Base-by-base conservation (phyloP, 2,797 vertebrate genomes). In the Pterois miles region DNA sequence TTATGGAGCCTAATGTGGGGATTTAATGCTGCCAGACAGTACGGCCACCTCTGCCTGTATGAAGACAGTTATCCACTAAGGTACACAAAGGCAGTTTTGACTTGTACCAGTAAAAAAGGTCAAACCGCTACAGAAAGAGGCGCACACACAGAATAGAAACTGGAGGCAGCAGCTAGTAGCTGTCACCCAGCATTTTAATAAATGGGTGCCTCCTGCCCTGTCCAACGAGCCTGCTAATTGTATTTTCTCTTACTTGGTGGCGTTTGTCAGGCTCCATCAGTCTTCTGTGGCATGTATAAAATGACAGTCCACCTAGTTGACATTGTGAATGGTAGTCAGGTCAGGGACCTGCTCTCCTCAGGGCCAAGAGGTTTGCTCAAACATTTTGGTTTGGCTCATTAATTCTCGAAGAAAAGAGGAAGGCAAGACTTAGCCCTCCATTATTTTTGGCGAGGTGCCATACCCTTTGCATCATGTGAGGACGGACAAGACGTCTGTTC, bases 211-310 rank as follows among this genome's bases (percentile, higher is more conserved):
- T 85, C 71, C 77, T 92, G 91, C 88, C 91, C 90, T 90, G 87
- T 94, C 93, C 93, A 95, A 91, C 91, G 90, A 93, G 91, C 92
- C 93, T 78, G 76, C 93, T 95, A 96, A 96, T 96, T 95, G 94
- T 94, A 93, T 95, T 94, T 94, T 95, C 88, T 95, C 92, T 92
- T 91, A 94, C 92, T 93, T 89, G 90, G 88, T 91, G 88, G 90
- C 80, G 83, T 93, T 93, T 95, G 94, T 95, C 93, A 94, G 90
- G 90, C 80, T 88, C 86, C 92, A 96, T 96, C 94, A 93, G 93
- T 96, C 95, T 94, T 94, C 67, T 78, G 85, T 89, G 90, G 89
- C 93, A 85, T 90, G 91, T 93, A 81, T 82, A 91, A 94, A 94
- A 94, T 94, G 94, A 94, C 95, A 95, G 94, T 91, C 89, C 90